phyloP scores from a whole-genome alignment of 2,888 invertebrate genomes.

The Scrobipalpa atriplicella region DNA sequence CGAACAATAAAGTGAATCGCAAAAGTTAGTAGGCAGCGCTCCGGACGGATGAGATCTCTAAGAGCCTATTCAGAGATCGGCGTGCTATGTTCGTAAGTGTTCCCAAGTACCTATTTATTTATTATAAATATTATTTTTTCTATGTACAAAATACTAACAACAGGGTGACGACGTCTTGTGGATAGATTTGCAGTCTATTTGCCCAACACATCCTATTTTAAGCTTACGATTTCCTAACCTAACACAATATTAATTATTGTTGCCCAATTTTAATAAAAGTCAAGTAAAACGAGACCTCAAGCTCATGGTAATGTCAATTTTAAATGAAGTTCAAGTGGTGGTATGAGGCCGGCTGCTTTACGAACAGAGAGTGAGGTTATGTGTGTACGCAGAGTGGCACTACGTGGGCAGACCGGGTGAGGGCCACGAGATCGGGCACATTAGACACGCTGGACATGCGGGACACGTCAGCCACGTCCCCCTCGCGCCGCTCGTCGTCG shows the following conservation, averaged over 20 bases:
- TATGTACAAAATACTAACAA: background rate
- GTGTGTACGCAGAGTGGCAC: slow-evolving; percentile 59
- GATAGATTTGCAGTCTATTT: slow-evolving; percentile 25
- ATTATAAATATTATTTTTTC: background rate
- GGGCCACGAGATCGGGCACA: slow-evolving; percentile 33
- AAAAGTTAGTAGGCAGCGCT: background rate
- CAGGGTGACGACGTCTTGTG: slow-evolving; percentile 4
- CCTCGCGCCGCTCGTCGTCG: slow-evolving; percentile 35
- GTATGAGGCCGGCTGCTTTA: slow-evolving; percentile 33
- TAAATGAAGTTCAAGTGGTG: background rate
- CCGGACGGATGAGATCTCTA: slow-evolving; percentile 8
- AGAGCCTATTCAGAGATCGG: background rate
- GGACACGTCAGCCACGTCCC: slow-evolving; percentile 37
- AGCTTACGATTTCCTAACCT: no score
- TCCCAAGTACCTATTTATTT: background rate
- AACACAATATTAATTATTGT: no score
- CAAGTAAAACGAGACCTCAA: slow-evolving; percentile 14
- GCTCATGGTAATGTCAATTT: background rate
- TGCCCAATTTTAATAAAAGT: background rate
- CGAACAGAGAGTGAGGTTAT: slow-evolving; percentile 27
- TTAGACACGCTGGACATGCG: slow-evolving; percentile 14
- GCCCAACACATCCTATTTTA: slow-evolving; percentile 24
- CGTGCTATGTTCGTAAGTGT: slow-evolving; percentile 1
- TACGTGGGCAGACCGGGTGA: slow-evolving; percentile 57
- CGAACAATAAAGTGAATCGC: background rate